These are phyloP conservation scores for Taxidea taxus DNA, from an alignment of 2,113 vertebrate genomes.

Conservation along the genomic window DNA sequence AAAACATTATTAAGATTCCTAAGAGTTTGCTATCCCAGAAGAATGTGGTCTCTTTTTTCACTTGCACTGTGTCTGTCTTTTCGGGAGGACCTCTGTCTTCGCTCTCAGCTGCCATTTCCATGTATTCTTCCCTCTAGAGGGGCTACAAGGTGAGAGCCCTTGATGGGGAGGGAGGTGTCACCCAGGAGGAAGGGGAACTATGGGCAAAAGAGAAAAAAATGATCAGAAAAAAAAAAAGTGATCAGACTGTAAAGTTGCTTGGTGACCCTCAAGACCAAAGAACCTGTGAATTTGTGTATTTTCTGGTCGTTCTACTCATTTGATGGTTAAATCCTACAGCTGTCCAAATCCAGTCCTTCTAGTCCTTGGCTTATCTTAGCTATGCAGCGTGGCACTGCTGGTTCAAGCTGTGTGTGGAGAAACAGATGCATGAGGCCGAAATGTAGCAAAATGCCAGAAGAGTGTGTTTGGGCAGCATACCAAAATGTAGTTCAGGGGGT, in stretches of 20 bases:
- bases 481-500: background rate
- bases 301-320: background rate
- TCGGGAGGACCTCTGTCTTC: background rate
- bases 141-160: background rate
- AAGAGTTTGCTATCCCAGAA: background rate
- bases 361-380: conserved; percentile 1
- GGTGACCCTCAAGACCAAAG: background rate
- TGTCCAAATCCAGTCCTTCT: background rate
- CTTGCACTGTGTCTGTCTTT: background rate
- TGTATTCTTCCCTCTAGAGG: background rate
- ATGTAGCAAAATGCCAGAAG: background rate
- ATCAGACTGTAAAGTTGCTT: background rate
- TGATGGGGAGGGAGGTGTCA: background rate
- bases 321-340: background rate
- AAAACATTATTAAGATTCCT: background rate
- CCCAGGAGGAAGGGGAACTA: background rate
- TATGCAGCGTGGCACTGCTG: background rate
- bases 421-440: background rate
- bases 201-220: background rate
- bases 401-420: background rate
- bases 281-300: background rate
- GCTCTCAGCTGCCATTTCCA: background rate
- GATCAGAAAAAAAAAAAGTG: background rate
- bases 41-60: background rate
- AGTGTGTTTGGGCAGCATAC: background rate